phyloP scores from a whole-genome alignment of 2,888 invertebrate species.

The Ophion slaviceki region DNA sequence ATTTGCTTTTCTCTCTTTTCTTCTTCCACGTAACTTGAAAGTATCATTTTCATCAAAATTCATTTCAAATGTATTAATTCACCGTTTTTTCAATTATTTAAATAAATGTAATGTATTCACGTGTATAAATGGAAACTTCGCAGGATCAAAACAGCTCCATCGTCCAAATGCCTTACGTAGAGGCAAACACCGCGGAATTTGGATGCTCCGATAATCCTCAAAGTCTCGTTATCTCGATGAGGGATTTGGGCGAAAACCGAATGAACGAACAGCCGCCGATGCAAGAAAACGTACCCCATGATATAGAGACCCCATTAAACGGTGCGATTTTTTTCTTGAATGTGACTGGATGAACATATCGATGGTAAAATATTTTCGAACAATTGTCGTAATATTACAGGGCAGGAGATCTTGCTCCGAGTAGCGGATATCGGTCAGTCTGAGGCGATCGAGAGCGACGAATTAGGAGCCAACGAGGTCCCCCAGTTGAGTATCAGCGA shows the following conservation, averaged over 20 bases:
- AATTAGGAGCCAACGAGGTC: slow-evolving; percentile 64
- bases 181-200: slow-evolving; percentile 37
- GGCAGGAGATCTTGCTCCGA: slow-evolving; percentile 61
- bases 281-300: slow-evolving; percentile 17
- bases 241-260: slow-evolving; percentile 23
- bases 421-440: slow-evolving; percentile 58
- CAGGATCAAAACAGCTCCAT: slow-evolving; percentile 16
- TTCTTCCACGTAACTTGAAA: too few species aligned
- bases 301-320: slow-evolving; percentile 43
- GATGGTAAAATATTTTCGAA: neutral
- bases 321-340: slow-evolving; percentile 43
- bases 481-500: slow-evolving; percentile 71
- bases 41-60: too few species aligned
- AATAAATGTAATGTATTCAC: neutral
- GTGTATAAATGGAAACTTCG: neutral
- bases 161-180: slow-evolving; percentile 31
- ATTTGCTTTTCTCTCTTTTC: too few species aligned
- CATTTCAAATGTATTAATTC: too few species aligned
- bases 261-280: slow-evolving; percentile 33
- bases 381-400: slow-evolving; percentile 15
- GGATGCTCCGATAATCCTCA: slow-evolving; percentile 34
- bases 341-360: neutral
- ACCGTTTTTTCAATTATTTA: too few species aligned
- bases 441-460: slow-evolving; percentile 14
- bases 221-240: slow-evolving; percentile 31